Evolutionary conservation across 2,113 vertebrate genomes (phyloP).

Genomic region (Catharus minimus): DNA sequence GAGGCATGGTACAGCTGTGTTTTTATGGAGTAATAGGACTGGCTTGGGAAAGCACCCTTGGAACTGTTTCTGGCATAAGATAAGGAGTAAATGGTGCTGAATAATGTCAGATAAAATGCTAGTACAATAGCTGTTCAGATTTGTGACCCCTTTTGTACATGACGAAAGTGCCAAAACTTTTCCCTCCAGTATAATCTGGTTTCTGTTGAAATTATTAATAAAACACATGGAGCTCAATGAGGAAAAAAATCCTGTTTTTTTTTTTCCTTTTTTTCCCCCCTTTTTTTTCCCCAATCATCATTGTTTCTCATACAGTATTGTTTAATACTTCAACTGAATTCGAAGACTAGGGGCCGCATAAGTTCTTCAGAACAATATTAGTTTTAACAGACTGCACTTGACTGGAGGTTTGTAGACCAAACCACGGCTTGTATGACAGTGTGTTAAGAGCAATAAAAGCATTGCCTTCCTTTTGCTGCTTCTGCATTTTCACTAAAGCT

Average conservation of each 20-base stretch:
- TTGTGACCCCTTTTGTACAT: neutral
- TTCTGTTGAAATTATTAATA: neutral
- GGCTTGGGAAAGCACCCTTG: neutral
- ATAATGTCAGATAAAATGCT: neutral
- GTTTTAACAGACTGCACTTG: neutral
- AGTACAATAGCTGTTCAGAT: neutral
- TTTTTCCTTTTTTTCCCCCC: no score
- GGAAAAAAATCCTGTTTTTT: rapidly evolving
- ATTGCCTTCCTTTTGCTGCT: neutral
- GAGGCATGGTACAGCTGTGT: neutral
- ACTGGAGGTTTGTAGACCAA: neutral
- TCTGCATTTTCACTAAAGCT: neutral
- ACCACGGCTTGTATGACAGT: neutral
- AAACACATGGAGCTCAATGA: neutral
- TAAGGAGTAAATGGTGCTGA: neutral
- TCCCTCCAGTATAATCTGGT: neutral
- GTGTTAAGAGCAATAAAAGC: neutral
- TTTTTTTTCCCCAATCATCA: rapidly evolving
- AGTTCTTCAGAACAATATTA: neutral
- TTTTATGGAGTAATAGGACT: neutral
- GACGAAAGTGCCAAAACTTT: neutral
- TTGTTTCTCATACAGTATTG: neutral
- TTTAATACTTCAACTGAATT: neutral
- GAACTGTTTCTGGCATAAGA: neutral
- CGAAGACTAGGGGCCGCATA: neutral